These are phyloP conservation scores for Mellilla xanthometata DNA, from an alignment of 2,888 invertebrate species.

Conservation along the genomic window DNA sequence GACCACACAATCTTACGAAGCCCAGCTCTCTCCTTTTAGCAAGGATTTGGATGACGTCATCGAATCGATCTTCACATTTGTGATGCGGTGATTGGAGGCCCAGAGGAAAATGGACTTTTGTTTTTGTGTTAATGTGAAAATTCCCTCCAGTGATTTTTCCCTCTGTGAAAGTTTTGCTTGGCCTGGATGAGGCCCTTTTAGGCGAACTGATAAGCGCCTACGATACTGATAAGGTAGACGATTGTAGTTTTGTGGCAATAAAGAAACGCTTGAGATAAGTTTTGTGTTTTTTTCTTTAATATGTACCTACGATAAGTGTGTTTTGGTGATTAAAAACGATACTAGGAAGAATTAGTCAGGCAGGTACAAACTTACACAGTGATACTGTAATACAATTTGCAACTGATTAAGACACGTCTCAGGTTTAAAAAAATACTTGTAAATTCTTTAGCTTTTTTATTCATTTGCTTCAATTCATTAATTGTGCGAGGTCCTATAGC, in stretches of 20 bases:
- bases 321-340: too few relatives aligned
- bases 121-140: conserved; percentile 22
- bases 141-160: conserved; percentile 11
- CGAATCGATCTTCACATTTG: conserved; percentile 73
- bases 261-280: conserved; percentile 18
- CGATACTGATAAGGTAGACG: conserved; percentile 7
- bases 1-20: conserved; percentile 55
- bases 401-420: too few relatives aligned
- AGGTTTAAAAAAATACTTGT: too few relatives aligned
- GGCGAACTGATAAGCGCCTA: conserved; percentile 1
- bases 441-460: too few relatives aligned
- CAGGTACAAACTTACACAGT: too few relatives aligned
- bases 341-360: too few relatives aligned
- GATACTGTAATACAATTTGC: too few relatives aligned
- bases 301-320: neutral
- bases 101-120: conserved; percentile 17
- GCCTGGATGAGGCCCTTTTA: neutral
- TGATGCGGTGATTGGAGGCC: conserved; percentile 62
- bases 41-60: conserved; percentile 74
- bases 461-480: too few relatives aligned
- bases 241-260: conserved; percentile 14
- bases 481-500: too few relatives aligned
- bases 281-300: neutral
- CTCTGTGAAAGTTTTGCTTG: neutral
- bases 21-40: conserved; percentile 73